These are phyloP conservation scores for Cottoperca gobio DNA, from an alignment of 2,797 vertebrate genomes.

Conservation along the genomic window DNA sequence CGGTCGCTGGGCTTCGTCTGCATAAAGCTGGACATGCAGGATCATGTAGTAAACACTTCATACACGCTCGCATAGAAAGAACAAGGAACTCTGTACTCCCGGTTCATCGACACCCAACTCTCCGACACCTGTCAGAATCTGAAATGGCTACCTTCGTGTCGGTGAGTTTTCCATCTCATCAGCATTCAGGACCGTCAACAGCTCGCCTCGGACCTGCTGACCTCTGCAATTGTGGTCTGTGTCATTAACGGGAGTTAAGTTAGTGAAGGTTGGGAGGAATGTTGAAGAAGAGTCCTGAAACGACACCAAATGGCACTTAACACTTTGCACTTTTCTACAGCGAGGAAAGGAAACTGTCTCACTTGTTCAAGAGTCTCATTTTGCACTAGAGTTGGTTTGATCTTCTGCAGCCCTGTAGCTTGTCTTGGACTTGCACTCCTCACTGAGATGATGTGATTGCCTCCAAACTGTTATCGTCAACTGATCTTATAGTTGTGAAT, in stretches of 20 bases:
- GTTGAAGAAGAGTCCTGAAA: not conserved
- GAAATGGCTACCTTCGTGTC: slow-evolving; percentile 87
- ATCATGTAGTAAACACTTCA: slow-evolving; percentile 73
- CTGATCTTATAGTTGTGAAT: not conserved
- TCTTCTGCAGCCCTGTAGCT: not conserved
- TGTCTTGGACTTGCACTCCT: slow-evolving; percentile 10
- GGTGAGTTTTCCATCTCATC: slow-evolving; percentile 82
- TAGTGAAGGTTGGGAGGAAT: slow-evolving; percentile 1
- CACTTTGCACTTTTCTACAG: slow-evolving; percentile 3
- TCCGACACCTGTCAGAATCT: slow-evolving; percentile 68
- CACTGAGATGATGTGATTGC: slow-evolving; percentile 11
- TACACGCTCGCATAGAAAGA: slow-evolving; percentile 19
- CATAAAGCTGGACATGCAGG: slow-evolving; percentile 74
- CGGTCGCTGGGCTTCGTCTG: slow-evolving; percentile 46
- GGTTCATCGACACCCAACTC: slow-evolving; percentile 50
- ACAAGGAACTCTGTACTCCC: slow-evolving; percentile 33
- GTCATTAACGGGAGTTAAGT: slow-evolving; percentile 22
- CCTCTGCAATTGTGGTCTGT: slow-evolving; percentile 31
- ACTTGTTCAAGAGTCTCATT: slow-evolving; percentile 7
- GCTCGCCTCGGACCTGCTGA: slow-evolving; percentile 41
- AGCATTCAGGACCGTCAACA: slow-evolving; percentile 54
- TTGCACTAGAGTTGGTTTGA: not conserved
- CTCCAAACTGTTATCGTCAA: not conserved
- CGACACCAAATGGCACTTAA: not conserved
- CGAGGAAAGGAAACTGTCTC: not conserved